phyloP scores from a whole-genome alignment of 92 coral and sea anemone genomes.

The Porites evermanni region DNA sequence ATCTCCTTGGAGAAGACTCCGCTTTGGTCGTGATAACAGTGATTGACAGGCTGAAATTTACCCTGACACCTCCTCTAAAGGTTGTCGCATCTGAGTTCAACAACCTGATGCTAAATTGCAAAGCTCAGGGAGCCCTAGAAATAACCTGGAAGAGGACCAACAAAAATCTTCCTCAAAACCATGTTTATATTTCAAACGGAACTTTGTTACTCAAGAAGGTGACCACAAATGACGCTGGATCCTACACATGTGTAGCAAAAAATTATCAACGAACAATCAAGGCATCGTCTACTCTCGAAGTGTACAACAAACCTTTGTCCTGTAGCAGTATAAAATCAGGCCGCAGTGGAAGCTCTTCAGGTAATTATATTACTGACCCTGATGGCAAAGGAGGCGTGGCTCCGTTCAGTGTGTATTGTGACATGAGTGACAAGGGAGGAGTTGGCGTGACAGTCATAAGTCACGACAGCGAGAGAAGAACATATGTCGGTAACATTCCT shows the following conservation, averaged over 20 bases:
- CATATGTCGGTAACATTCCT: slow-evolving; percentile 2
- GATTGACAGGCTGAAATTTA: slow-evolving; percentile 24
- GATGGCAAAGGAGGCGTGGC: slow-evolving; percentile 31
- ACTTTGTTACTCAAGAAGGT: slow-evolving; percentile 30
- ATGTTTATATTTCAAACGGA: too few species aligned
- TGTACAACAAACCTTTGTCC: neutral
- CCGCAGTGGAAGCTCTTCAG: neutral
- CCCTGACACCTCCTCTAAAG: neutral
- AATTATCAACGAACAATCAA: slow-evolving; percentile 39
- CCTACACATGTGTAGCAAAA: slow-evolving; percentile 58
- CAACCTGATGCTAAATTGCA: slow-evolving; percentile 18
- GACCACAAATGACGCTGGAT: slow-evolving; percentile 10
- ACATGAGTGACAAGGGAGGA: slow-evolving; percentile 61
- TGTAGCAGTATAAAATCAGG: slow-evolving; percentile 36
- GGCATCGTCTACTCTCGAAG: slow-evolving; percentile 21
- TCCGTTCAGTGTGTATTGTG: slow-evolving; percentile 60
- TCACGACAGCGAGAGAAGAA: slow-evolving; percentile 58
- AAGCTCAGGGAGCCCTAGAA: slow-evolving; percentile 34
- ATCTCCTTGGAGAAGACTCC: slow-evolving; percentile 16
- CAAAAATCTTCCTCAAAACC: too few species aligned
- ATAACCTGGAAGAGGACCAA: slow-evolving; percentile 29
- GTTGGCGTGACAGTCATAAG: slow-evolving; percentile 58
- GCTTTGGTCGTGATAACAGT: slow-evolving; percentile 38
- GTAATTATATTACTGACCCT: slow-evolving; percentile 36
- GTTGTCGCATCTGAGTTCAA: neutral